Conservation (phyloP, 2,797 vertebrate genomes). For the Bufotes viridis region DNA sequence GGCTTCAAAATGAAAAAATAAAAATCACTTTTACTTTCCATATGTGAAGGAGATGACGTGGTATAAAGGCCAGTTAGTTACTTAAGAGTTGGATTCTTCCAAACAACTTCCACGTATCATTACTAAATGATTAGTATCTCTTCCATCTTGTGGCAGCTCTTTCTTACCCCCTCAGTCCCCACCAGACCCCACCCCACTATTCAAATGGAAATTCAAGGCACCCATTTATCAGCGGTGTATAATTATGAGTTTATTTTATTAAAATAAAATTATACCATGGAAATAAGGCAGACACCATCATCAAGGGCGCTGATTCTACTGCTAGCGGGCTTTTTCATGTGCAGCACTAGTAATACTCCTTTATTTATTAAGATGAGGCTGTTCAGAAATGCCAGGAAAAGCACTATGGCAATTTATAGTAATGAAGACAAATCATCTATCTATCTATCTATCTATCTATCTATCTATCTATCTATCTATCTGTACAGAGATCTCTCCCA, state of each 20-base stretch:
- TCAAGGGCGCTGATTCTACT: conserved; percentile 2
- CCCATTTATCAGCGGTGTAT: conserved; percentile 2
- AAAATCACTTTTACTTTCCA: too few relatives aligned
- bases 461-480: conserved; percentile 12
- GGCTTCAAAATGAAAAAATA: too few relatives aligned
- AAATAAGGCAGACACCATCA: conserved; percentile 44
- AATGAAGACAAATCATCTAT: neutral
- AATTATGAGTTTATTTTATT: conserved; percentile 17
- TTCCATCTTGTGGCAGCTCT: neutral
- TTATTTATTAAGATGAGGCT: conserved; percentile 29
- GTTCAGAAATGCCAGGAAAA: neutral
- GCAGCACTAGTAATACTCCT: conserved; percentile 18
- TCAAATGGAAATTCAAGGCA: conserved; percentile 21
- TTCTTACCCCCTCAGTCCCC: conserved; percentile 1
- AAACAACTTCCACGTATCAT: neutral
- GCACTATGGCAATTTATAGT: conserved; percentile 18
- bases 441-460: conserved; percentile 16
- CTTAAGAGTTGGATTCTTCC: neutral
- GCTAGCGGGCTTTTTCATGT: conserved; percentile 25
- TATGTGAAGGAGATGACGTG: too few relatives aligned
- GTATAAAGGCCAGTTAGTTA: too few relatives aligned
- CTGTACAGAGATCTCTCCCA: neutral
- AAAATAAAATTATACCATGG: conserved; percentile 29
- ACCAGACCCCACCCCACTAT: conserved; percentile 16
- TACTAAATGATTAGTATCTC: conserved; percentile 12